Evolutionary conservation across 2,797 vertebrate species (phyloP), one percentile per base, ranked within the genome.

Genomic region (Tiaroga cobitis): DNA sequence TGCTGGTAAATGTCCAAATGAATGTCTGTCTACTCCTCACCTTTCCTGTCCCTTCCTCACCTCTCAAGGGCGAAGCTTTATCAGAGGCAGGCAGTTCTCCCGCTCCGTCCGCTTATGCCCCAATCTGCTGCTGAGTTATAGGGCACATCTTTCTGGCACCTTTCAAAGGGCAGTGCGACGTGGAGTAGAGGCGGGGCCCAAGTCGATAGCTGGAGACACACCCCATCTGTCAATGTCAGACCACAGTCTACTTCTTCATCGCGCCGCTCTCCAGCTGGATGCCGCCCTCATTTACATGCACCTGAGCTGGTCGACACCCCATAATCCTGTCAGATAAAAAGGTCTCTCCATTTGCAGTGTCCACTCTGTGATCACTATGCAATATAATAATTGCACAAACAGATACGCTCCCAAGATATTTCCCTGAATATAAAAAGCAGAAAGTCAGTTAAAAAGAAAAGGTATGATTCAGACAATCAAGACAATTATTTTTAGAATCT

Each of bases 201-300:
- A 93, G 91, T 92, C 89, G 29, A 91, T 89, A 89, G 90, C 88
- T 88, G 69, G 88, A 91, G 91, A 93, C 92, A 92, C 87, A 70
- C 89, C 88, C 91, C 92, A 95, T 96, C 93, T 90, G 93, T 96
- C 94, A 95, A 88, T 93, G 93, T 93, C 92, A 90, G 88, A 87
- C 90, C 89, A 3, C 32, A 37, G 39, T 61, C 70, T 59, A 65
- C 74, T 18, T 77, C 81, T 46, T 85, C 89, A 81, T 89, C 80
- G 85, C 88, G 72, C 89, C 86, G 83, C 81, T 88, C 86, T 87
- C 85, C 65, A 78, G 51, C 81, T 49, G 39, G 26, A 29, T 49
- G 21, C 24, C 15, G 4, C 24, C 75, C 83, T 73, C 41, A 84
- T 84, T 84, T 81, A 54, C 41, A 81, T 72, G 74, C 54, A 75